Base-by-base conservation (phyloP, 2,113 vertebrate genomes). In the Nothocercus nigrocapillus region DNA sequence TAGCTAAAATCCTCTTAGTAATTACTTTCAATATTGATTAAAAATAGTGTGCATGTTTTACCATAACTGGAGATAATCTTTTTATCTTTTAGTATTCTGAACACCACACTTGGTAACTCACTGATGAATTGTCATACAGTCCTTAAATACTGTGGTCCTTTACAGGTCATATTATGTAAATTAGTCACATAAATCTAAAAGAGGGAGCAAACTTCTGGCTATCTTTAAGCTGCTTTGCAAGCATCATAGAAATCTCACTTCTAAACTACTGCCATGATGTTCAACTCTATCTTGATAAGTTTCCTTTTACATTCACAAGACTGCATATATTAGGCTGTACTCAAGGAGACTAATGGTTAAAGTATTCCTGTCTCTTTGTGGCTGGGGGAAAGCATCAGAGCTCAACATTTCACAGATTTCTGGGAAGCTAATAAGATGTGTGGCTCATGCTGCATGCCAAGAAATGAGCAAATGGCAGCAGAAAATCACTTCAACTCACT, bases 341-440 rank as follows among this genome's bases (percentile, higher is more conserved):
- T 83, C 47, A 88, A 83, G 82, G 20, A 93, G 54, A 75, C 66
- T 89, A 96, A 95, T 89, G 63, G 56, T 90, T 93, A 94, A 96
- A 90, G 64, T 22, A 82, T 51, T 66, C 89, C 34, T 3, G 11
- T 69, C 77, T 91, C 90, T 88, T 66, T 97, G 70, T 45, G 90
- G 82, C 44, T 92, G 67, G 89, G 77, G 82, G 63, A 96, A 95
- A 88, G 73, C 89, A 94, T 91, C 80, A 94, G 79, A 97, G 76
- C 74, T 96, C 81, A 73, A 87, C 72, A 64, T 76, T 85, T 95
- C 90, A 89, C 93, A 96, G 69, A 92, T 95, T 95, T 95, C 93
- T 96, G 86, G 92, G 94, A 92, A 90, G 85, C 66, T 84, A 76
- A 28, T 80, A 89, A 96, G 92, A 87, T 87, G 16, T 61, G 89